phyloP scores from a whole-genome alignment of 2,888 invertebrate species.

The Vandiemenella viatica region DNA sequence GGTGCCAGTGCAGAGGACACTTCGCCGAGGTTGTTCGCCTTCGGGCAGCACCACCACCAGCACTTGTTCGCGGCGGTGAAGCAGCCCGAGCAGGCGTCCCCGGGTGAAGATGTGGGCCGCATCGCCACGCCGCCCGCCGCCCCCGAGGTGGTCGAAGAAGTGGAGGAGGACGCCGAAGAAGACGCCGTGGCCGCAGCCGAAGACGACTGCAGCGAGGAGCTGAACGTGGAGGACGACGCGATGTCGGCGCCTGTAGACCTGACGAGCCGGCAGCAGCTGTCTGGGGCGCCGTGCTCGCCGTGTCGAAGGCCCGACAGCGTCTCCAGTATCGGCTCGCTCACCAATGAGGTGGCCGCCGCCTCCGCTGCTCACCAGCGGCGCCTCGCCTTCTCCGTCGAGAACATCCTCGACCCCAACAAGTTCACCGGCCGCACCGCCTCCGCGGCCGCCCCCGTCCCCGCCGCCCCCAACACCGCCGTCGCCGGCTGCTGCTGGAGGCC shows the following conservation, averaged over 20 bases:
- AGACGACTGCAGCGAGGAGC: constrained; percentile 14
- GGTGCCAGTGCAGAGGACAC: background rate
- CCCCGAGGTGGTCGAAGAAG: constrained; percentile 4
- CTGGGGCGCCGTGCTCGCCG: background rate
- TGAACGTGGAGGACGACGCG: constrained; percentile 11
- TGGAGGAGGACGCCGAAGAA: constrained; percentile 11
- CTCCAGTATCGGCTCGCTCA: constrained; percentile 5
- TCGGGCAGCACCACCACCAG: constrained; percentile 9
- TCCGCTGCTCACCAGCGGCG: constrained; percentile 30
- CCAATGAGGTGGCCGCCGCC: constrained; percentile 3
- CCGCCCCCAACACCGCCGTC: no score
- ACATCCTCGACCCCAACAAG: constrained; percentile 79
- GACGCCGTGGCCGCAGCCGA: no score
- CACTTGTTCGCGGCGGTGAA: no score
- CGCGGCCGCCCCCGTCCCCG: constrained; percentile 22
- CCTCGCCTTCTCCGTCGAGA: constrained; percentile 79
- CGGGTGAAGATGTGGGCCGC: no score
- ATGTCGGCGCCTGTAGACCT: constrained; percentile 15
- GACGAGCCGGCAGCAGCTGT: constrained; percentile 12
- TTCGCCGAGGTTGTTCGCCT: constrained; percentile 1
- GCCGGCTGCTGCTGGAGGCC: constrained; percentile 12
- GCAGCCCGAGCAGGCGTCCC: no score
- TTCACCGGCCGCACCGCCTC: constrained; percentile 47
- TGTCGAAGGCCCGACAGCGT: constrained; percentile 4
- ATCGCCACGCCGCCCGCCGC: constrained; percentile 3